Conservation (phyloP, 2,797 vertebrate species). For the Manis pentadactyla region DNA sequence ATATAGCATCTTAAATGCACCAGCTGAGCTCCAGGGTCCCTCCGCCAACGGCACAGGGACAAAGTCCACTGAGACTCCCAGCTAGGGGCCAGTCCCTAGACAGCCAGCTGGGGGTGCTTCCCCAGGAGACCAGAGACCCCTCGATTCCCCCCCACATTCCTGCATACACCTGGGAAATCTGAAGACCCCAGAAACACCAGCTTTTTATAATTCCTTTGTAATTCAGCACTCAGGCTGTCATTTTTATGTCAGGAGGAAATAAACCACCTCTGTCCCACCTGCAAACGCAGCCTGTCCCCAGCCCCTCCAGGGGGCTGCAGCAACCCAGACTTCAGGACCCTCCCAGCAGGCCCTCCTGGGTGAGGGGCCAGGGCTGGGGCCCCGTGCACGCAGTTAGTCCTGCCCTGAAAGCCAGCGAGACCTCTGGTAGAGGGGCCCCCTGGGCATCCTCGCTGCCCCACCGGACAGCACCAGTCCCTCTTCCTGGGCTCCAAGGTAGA, state of each 20-base stretch:
- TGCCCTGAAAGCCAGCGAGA: accelerated
- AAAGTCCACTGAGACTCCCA: accelerated
- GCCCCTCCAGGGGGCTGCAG: neutral
- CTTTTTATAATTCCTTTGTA: accelerated
- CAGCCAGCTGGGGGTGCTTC: neutral
- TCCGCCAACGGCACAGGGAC: too few relatives aligned
- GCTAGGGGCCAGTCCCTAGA: accelerated
- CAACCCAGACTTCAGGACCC: neutral
- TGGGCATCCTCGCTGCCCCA: accelerated
- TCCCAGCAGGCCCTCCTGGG: neutral
- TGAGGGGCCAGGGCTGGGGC: neutral
- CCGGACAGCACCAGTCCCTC: neutral
- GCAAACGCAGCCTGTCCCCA: accelerated
- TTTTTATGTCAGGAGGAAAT: neutral
- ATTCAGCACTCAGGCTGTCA: accelerated
- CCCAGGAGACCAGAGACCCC: neutral
- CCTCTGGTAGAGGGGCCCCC: neutral
- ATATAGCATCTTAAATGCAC: accelerated
- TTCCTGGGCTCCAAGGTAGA: neutral
- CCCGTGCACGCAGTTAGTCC: accelerated
- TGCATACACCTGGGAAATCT: accelerated
- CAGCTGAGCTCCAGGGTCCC: neutral
- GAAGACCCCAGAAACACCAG: neutral
- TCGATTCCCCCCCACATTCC: accelerated
- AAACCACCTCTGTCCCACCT: neutral